phyloP scores from a whole-genome alignment of 2,888 invertebrate genomes.

The Hirudinaria manillensis region DNA sequence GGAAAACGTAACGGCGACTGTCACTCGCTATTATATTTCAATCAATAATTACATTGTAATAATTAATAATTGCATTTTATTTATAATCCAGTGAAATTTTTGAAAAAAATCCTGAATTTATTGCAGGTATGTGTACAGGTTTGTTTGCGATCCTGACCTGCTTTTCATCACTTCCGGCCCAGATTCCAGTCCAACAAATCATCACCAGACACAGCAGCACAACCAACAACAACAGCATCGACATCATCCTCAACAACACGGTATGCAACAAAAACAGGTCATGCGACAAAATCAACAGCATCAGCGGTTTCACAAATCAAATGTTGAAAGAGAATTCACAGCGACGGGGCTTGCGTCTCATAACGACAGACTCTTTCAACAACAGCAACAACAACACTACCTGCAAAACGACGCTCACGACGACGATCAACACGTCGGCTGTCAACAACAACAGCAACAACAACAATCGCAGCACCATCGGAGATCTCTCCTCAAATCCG shows the following conservation, averaged over 20 bases:
- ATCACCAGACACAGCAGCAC: slow-evolving; percentile 22
- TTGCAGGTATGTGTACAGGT: slow-evolving; percentile 77
- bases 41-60: no score
- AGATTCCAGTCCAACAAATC: slow-evolving; percentile 44
- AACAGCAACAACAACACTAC: slow-evolving; percentile 17
- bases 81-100: background rate
- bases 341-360: background rate
- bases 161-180: slow-evolving; percentile 52
- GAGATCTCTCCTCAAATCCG: slow-evolving; percentile 2
- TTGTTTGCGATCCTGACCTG: slow-evolving; percentile 78
- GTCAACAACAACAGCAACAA: background rate
- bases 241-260: slow-evolving; percentile 21
- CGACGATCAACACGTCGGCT: no score
- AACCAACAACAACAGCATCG: slow-evolving; percentile 23
- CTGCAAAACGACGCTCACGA: background rate
- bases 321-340: background rate
- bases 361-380: slow-evolving; percentile 8
- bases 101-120: background rate
- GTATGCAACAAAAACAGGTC: slow-evolving; percentile 13
- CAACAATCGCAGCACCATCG: background rate
- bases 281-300: slow-evolving; percentile 22
- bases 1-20: background rate
- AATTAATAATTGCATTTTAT: no score
- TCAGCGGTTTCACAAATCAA: slow-evolving; percentile 8
- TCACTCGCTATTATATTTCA: no score